phyloP scores from a whole-genome alignment of 2,113 vertebrate species.

The Peromyscus leucopus region DNA sequence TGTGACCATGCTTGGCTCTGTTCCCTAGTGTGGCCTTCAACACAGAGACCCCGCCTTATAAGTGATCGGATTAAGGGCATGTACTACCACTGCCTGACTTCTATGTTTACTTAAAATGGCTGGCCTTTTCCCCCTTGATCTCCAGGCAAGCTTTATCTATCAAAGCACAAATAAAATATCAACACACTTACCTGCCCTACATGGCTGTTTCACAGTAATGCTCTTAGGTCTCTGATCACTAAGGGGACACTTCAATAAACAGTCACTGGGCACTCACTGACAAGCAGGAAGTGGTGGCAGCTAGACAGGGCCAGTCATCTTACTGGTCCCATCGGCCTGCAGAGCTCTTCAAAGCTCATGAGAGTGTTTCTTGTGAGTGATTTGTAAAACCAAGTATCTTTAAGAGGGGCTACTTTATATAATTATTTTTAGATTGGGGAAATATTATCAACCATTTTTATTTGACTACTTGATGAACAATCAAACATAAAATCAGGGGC shows the following conservation, averaged over 20 bases:
- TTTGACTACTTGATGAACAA: not conserved
- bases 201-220: not conserved
- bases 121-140: no score
- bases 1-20: no score
- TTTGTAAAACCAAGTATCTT: not conserved
- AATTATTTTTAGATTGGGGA: constrained; percentile 8
- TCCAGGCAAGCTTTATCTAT: no score
- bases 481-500: not conserved
- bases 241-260: not conserved
- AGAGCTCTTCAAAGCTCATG: constrained; percentile 18
- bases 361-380: not conserved
- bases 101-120: no score
- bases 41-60: no score
- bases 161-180: no score
- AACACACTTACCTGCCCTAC: not conserved
- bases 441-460: constrained; percentile 26
- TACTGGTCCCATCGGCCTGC: not conserved
- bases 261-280: not conserved
- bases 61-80: no score
- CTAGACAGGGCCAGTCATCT: not conserved
- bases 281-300: not conserved
- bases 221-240: not conserved
- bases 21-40: no score
- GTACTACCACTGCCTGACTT: no score
- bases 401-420: not conserved